These are phyloP conservation scores for Burhinus oedicnemus DNA, from an alignment of 2,113 vertebrate species.

Conservation along the genomic window DNA sequence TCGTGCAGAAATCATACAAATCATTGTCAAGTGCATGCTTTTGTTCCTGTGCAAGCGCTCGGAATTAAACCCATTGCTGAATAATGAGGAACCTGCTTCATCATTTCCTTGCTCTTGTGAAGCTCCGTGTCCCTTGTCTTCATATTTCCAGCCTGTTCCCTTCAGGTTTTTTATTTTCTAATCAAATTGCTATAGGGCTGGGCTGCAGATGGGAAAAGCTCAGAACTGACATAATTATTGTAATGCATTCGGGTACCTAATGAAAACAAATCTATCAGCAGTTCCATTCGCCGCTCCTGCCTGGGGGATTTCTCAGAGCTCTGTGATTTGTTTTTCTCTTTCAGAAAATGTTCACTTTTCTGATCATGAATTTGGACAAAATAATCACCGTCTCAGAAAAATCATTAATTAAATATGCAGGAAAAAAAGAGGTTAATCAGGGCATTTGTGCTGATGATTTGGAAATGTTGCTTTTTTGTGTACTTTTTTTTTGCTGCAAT, in stretches of 20 bases:
- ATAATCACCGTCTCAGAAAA: not conserved
- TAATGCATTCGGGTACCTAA: not conserved
- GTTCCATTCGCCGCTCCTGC: not conserved
- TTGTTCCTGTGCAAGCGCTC: not conserved
- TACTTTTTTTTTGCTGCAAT: not conserved
- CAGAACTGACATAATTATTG: not conserved
- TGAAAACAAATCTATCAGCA: slow-evolving; percentile 20
- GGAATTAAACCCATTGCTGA: slow-evolving; percentile 9
- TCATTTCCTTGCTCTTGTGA: slow-evolving; percentile 9
- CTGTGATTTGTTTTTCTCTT: not conserved
- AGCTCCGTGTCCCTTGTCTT: not conserved
- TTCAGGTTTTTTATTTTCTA: slow-evolving; percentile 1
- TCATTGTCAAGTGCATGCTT: not conserved
- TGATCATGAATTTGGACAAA: not conserved
- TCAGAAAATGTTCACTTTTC: not conserved
- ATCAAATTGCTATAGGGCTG: not conserved
- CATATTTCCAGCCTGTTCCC: not conserved
- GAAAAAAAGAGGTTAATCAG: not conserved
- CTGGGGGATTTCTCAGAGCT: not conserved
- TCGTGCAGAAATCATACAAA: slow-evolving; percentile 4
- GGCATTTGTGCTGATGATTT: not conserved
- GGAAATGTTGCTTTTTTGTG: not conserved
- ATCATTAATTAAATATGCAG: not conserved
- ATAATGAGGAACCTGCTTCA: slow-evolving; percentile 19
- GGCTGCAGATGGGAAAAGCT: slow-evolving; percentile 5